These are phyloP conservation scores for Seriola rivoliana DNA, from an alignment of 2,113 vertebrate genomes.

Conservation along the genomic window DNA sequence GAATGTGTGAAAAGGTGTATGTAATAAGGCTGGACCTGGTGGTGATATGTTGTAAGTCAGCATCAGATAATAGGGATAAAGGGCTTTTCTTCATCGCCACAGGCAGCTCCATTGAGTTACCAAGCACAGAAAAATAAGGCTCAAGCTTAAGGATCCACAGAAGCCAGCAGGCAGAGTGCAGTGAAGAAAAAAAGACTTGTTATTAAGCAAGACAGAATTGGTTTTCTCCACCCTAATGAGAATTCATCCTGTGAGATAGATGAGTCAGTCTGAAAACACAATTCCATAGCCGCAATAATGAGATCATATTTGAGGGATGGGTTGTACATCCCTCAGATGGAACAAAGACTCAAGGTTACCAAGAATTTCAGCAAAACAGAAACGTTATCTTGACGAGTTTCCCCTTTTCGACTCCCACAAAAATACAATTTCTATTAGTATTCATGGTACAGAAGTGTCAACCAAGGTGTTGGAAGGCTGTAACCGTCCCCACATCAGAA, in stretches of 20 bases:
- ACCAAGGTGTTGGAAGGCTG: neutral
- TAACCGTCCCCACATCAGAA: neutral
- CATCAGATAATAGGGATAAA: conserved; percentile 62
- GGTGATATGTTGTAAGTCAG: conserved; percentile 41
- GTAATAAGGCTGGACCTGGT: conserved; percentile 3
- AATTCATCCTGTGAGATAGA: conserved; percentile 72
- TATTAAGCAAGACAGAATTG: conserved; percentile 72
- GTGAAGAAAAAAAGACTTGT: conserved; percentile 18
- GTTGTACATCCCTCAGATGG: conserved; percentile 38
- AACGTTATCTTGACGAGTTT: conserved; percentile 37
- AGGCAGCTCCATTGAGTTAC: conserved; percentile 52
- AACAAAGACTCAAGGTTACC: conserved; percentile 30
- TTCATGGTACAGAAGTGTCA: neutral
- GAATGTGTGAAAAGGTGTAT: neutral
- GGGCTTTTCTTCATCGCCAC: conserved; percentile 42
- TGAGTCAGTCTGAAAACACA: conserved; percentile 70
- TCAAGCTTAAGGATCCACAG: conserved; percentile 35
- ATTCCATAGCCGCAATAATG: conserved; percentile 73
- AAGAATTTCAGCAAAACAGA: conserved; percentile 26
- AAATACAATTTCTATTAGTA: conserved; percentile 22
- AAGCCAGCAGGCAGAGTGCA: conserved; percentile 57
- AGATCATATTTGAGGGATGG: conserved; percentile 73
- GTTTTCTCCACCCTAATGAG: conserved; percentile 75
- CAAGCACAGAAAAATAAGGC: conserved; percentile 43
- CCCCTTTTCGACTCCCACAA: conserved; percentile 28